These are phyloP conservation scores for Chelonus insularis DNA, from an alignment of 1,140 invertebrate genomes.

Conservation along the genomic window DNA sequence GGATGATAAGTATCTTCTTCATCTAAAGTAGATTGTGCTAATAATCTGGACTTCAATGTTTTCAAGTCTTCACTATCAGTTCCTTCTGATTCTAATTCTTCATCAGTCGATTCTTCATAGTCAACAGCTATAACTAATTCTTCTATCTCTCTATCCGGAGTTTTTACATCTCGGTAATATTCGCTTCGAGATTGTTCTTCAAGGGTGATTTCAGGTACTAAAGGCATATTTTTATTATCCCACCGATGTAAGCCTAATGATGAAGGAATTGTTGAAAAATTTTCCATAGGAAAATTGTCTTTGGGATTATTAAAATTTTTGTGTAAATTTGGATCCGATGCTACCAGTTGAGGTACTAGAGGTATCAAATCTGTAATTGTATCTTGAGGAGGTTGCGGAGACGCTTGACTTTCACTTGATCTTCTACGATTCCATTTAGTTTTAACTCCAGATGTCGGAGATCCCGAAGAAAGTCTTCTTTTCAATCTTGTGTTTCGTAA, in stretches of 20 bases:
- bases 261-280: not conserved
- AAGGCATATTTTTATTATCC: constrained; percentile 38
- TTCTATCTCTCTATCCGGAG: constrained; percentile 30
- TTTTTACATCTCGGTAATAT: constrained; percentile 37
- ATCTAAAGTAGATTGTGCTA: constrained; percentile 57
- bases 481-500: constrained; percentile 35
- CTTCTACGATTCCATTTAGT: constrained; percentile 46
- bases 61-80: constrained; percentile 57
- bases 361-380: constrained; percentile 30
- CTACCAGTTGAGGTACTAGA: constrained; percentile 21
- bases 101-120: constrained; percentile 31
- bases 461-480: constrained; percentile 41
- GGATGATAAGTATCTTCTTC: constrained; percentile 75
- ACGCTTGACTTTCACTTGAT: constrained; percentile 49
- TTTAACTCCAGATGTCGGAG: constrained; percentile 36
- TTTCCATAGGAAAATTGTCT: not conserved
- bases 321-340: constrained; percentile 51
- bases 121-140: constrained; percentile 32
- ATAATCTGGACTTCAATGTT: constrained; percentile 60
- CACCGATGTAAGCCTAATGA: constrained; percentile 39
- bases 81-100: constrained; percentile 36
- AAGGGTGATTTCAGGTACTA: constrained; percentile 13
- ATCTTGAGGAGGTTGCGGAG: constrained; percentile 22
- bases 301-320: constrained; percentile 24
- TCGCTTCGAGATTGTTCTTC: constrained; percentile 30